Base-by-base conservation (phyloP, 2,797 vertebrate genomes). In the Microctenopoma steveboyesi region DNA sequence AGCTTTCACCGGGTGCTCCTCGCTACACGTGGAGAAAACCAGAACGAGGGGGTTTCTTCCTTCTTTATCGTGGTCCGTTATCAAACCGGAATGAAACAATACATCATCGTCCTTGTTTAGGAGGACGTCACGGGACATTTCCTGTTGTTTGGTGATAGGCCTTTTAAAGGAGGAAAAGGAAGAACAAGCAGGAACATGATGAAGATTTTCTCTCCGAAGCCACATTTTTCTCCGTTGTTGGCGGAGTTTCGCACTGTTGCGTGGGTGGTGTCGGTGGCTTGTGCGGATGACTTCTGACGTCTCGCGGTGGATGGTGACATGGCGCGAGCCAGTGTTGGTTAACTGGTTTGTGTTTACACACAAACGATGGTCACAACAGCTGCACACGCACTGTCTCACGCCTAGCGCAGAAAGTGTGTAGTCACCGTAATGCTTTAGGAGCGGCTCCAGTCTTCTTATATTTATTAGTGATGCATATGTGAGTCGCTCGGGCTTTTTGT, bases 141-240 rank as follows among this genome's bases (percentile, higher is more conserved):
- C 25, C n/a, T 3, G 27, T 0, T 39, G 33, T 42, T 39, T 28
- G 39, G 46, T 12, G 18, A 3, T 15, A 52, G 49, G 55, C 40
- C 64, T 56, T 37, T 48, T 28, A 39, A 46, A 25, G 11, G 35
- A 16, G 1, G 45, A 40, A 46, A 55, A 50, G 30, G 42, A 64
- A 57, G 58, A n/a, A 72, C 35, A 56, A 50, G 5, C 45, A 59
- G 15, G 39, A 37, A 68, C n/a, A 50, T 25, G 22, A 22, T 30
- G 16, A n/a, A 53, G 63, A 30, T 35, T 27, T 46, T 37, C 45
- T 69, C 16, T 8, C 18, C 39, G 8, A 13, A 25, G 22, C 27
- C 16, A 33, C 68, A 0, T 30, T 30, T 22, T 22, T 22, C 22
- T 22, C 22, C 22, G 22, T 22, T 22, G 22, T 22, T 22, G 22